Conservation (phyloP, 2,113 vertebrate species). For the Morone chrysops region DNA sequence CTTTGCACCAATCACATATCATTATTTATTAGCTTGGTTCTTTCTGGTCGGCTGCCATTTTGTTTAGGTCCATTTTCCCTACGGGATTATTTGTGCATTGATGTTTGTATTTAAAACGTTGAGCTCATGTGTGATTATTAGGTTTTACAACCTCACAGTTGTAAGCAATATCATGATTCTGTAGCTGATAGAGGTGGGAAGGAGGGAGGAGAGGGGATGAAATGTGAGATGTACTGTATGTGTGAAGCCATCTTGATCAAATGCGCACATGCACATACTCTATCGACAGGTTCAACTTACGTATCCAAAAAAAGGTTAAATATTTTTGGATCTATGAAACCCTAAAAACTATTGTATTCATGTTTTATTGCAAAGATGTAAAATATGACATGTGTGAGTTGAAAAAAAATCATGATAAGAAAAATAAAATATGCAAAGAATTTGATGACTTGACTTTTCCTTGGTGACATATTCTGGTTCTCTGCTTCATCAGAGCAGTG, state of each 20-base stretch:
- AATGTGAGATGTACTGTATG: conserved; percentile 73
- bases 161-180: conserved; percentile 99
- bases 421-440: conserved; percentile 98
- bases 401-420: conserved; percentile 94
- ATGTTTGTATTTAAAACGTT: conserved; percentile 96
- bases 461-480: conserved; percentile 38
- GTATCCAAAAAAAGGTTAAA: conserved; percentile 89
- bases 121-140: conserved; percentile 92
- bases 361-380: conserved; percentile 99
- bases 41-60: conserved; percentile 91
- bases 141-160: conserved; percentile 95
- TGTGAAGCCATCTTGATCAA: conserved; percentile 90
- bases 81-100: conserved; percentile 95
- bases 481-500: neutral
- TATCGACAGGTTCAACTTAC: conserved; percentile 79
- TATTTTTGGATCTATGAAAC: conserved; percentile 99
- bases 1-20: conserved; percentile 98
- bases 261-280: conserved; percentile 80
- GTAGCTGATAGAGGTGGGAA: conserved; percentile 86
- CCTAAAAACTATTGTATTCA: conserved; percentile 99
- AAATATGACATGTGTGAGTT: conserved; percentile 99
- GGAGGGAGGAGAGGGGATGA: conserved; percentile 73
- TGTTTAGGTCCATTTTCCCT: conserved; percentile 91
- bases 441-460: conserved; percentile 87
- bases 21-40: conserved; percentile 98